Evolutionary conservation across 2,113 vertebrate species (phyloP).

Genomic region (Muntiacus reevesi): DNA sequence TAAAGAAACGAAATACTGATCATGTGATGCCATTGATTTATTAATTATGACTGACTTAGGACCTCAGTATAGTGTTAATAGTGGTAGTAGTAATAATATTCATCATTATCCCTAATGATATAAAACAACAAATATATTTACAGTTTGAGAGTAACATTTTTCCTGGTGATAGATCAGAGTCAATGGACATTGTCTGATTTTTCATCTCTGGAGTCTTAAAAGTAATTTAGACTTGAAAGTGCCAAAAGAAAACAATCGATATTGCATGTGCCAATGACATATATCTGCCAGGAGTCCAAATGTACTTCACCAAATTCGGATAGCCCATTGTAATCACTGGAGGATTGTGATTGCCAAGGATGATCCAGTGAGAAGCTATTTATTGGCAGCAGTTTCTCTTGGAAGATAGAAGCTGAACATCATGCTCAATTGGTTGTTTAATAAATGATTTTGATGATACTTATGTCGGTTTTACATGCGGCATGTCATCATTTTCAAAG

Average conservation of each 20-base stretch:
- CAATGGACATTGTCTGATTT: not conserved
- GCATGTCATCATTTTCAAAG: not conserved
- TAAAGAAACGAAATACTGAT: not conserved
- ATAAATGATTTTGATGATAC: not conserved
- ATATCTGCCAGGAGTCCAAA: not conserved
- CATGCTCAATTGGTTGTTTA: not conserved
- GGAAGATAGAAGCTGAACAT: not conserved
- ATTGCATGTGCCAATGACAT: not conserved
- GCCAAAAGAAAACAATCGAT: not conserved
- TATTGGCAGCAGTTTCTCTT: not conserved
- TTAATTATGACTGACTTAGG: not conserved
- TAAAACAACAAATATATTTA: not conserved
- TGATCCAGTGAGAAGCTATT: not conserved
- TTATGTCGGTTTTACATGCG: not conserved
- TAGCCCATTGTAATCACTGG: not conserved
- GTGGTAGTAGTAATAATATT: not conserved
- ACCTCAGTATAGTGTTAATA: not conserved
- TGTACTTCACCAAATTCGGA: not conserved
- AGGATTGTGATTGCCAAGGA: not conserved
- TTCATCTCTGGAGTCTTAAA: not conserved
- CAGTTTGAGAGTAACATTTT: slow-evolving; percentile 15
- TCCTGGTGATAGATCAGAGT: not conserved
- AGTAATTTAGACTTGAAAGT: not conserved
- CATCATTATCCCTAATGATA: not conserved
- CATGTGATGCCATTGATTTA: not conserved